Base-by-base conservation (phyloP, 2,797 vertebrate species). In the Tiaroga cobitis region DNA sequence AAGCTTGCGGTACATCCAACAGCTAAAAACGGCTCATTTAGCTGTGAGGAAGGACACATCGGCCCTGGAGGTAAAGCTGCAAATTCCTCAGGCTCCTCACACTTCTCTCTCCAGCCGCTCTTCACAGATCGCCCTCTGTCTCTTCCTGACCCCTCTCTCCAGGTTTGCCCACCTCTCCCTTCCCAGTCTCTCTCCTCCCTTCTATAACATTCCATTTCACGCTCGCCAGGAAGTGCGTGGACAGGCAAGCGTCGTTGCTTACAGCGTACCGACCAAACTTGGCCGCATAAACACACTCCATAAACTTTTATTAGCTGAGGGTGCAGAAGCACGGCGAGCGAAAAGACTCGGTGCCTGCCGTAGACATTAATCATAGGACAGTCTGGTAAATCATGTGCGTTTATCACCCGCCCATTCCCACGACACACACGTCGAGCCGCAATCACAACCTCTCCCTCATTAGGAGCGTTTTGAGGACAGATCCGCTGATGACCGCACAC, bases 11-110 rank as follows among this genome's bases (percentile, higher is more conserved):
- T 43, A 65, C 43, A 46, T 10, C 46, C 9, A 15, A 65, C 8
- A 6, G n/a, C 59, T 79, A 65, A 79, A 63, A 63, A 29, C 16
- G 4, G 68, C 34, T 59, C 18, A 32, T 61, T 41, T 32, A 56
- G 26, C 56, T 34, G 21, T 67, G 32, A 76, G 26, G 59, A 65
- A 15, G 43, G 65, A 54, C 15, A 11, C 9, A 37, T 19, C 19
- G 9, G 21, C 43, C 19, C 68, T 85, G 41, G 21, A 82, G 91
- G 88, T 68, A 87, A 89, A 91, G 93, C 92, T 91, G 90, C 91
- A 93, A 91, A 94, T 95, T 95, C 93, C 94, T 91, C 92, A 90
- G 90, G 41, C 84, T 68, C 76, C 91, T 92, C 91, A 89, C 93
- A 94, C 92, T 89, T 89, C 86, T 68, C 90, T 88, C 82, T 84